Percentiles rank a stretch among this genome's conserved stretches.
phyloP scores from a whole-genome alignment of 1,140 invertebrate species.

The Cheumatopsyche charites region DNA sequence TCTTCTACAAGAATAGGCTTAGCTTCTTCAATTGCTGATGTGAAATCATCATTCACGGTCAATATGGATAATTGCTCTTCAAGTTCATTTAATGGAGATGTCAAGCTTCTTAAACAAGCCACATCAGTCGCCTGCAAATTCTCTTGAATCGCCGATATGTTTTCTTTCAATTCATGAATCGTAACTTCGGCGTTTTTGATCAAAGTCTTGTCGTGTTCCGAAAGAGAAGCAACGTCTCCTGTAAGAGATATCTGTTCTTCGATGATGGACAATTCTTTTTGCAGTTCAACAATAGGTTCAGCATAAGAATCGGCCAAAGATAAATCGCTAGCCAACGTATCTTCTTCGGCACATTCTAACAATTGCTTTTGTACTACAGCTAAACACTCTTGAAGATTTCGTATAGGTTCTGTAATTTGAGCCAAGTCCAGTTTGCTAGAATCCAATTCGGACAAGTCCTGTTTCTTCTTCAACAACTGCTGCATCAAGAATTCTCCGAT shows the following conservation, averaged over 20 bases:
- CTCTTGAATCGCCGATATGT: conserved; percentile 31
- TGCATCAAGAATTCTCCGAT: conserved; percentile 25
- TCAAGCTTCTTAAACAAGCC: conserved; percentile 35
- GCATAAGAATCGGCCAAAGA: conserved; percentile 46
- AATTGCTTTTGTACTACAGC: conserved; percentile 47
- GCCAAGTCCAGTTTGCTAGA: conserved; percentile 31
- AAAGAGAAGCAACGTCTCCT: conserved; percentile 26
- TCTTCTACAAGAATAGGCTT: conserved; percentile 25
- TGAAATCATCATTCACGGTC: conserved; percentile 41
- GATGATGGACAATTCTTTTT: conserved; percentile 40
- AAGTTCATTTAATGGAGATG: conserved; percentile 33
- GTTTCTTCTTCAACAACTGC: conserved; percentile 5
- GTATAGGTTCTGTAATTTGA: conserved; percentile 41
- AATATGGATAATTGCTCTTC: conserved; percentile 36
- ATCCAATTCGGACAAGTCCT: conserved; percentile 13
- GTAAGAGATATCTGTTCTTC: conserved; percentile 38
- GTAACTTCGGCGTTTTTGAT: conserved; percentile 40
- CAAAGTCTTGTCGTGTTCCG: conserved; percentile 29
- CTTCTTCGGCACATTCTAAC: conserved; percentile 44
- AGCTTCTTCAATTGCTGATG: conserved; percentile 35
- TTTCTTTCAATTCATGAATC: conserved; percentile 42
- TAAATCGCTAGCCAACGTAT: conserved; percentile 45
- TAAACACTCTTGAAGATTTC: conserved; percentile 45
- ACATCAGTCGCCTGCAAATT: conserved; percentile 32
- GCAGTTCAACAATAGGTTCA: conserved; percentile 45